These are phyloP conservation scores for Lasiurus borealis DNA, from an alignment of 2,113 vertebrate species.

Conservation along the genomic window DNA sequence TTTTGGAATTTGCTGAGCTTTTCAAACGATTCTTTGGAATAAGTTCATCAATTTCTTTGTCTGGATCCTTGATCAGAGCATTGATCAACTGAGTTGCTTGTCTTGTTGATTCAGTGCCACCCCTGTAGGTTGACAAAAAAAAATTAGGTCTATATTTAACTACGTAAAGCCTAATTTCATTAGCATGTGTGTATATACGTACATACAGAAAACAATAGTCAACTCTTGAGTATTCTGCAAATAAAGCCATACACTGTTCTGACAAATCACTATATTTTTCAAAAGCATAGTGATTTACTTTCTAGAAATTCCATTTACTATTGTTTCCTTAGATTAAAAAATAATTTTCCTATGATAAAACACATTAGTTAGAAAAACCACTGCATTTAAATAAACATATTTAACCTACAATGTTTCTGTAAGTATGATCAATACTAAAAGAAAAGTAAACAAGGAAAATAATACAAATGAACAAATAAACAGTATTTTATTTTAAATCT, in stretches of 20 bases:
- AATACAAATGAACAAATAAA: slow-evolving; percentile 35
- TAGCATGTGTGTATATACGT: neutral
- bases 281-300: slow-evolving; percentile 5
- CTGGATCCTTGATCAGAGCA: slow-evolving; percentile 98
- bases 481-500: slow-evolving; percentile 22
- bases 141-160: neutral
- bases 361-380: neutral
- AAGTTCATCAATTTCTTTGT: slow-evolving; percentile 99
- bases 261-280: neutral
- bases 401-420: neutral
- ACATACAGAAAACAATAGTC: neutral
- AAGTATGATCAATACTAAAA: neutral
- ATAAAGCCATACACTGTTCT: neutral
- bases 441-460: slow-evolving; percentile 31
- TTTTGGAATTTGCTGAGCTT: slow-evolving; percentile 93
- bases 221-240: neutral
- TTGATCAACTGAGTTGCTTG: slow-evolving; percentile 99
- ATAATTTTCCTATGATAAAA: slow-evolving; percentile 22
- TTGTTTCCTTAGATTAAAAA: slow-evolving; percentile 43
- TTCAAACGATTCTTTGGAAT: slow-evolving; percentile 99
- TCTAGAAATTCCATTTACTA: slow-evolving; percentile 43
- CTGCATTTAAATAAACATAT: neutral
- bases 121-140: slow-evolving; percentile 85
- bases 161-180: neutral
- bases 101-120: slow-evolving; percentile 98